Conservation (phyloP, 2,797 vertebrate genomes). For the Danionella dracula region DNA sequence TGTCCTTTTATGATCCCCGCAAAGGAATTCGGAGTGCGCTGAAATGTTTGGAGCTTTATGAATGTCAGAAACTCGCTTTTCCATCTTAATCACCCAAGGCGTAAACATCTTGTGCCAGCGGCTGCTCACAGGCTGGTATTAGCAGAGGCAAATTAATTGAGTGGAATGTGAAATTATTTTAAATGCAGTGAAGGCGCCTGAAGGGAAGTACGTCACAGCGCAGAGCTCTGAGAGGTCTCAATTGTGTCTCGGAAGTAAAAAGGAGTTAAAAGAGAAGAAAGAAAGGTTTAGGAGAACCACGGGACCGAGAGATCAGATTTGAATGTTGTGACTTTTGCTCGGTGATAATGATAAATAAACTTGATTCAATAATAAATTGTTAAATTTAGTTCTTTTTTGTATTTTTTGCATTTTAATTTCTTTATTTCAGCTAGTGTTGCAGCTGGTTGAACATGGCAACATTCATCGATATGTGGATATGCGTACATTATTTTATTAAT, state of each 20-base stretch:
- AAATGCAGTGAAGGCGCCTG: not conserved
- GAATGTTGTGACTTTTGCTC: too few relatives aligned
- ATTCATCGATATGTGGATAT: too few relatives aligned
- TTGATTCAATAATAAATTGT: too few relatives aligned
- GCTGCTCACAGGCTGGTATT: conserved; percentile 5
- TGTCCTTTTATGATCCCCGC: conserved; percentile 33
- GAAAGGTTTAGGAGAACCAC: not conserved
- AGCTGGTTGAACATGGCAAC: too few relatives aligned
- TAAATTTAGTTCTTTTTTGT: too few relatives aligned
- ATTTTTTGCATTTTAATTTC: too few relatives aligned
- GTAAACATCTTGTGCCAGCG: conserved; percentile 24
- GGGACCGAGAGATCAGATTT: too few relatives aligned
- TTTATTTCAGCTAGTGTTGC: too few relatives aligned
- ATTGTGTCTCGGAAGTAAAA: not conserved
- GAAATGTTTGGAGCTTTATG: not conserved
- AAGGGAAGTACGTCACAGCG: not conserved
- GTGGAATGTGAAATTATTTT: conserved; percentile 7
- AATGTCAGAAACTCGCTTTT: conserved; percentile 5
- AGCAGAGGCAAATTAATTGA: conserved; percentile 18
- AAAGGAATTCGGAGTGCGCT: conserved; percentile 12
- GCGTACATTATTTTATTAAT: too few relatives aligned
- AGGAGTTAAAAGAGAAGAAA: not conserved
- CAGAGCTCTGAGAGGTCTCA: conserved; percentile 11
- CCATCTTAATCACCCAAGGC: conserved; percentile 24
- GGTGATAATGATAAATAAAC: too few relatives aligned